Base-by-base conservation (phyloP, 2,888 invertebrate species). In the Baronia brevicornis region DNA sequence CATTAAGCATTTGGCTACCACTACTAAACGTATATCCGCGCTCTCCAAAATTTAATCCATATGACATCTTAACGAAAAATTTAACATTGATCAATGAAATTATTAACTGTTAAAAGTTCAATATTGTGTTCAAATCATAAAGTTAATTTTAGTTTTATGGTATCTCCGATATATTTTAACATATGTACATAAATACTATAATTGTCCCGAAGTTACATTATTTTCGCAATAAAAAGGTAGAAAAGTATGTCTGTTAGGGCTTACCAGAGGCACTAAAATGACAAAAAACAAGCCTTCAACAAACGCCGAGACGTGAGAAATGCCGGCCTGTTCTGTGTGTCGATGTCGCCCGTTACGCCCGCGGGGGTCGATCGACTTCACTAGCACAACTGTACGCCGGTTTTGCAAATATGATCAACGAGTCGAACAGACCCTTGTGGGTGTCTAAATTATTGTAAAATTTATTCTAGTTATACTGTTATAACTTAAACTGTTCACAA, bases 361-460 rank as follows among this genome's bases (percentile, higher is more conserved):
- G 65, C 60, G 57, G 60, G 55, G 60, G 70, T 71, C 69, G 74
- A 69, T 77, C 56, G 64, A 71, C 71, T 74, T 69, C 71, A 79
- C 67, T 70, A 59, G 64, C 39, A 41, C 40, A 30, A 39, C 42
- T 34, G 34, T 43, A 65, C 67, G 72, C 72, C 67, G 64, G 67
- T 69, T 69, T 67, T 61, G 60, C 60, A 52, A 59, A 41, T 21
- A 28, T 23, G 63, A 68, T 72, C 47, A 70, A 72, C 74, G 70
- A 61, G 59, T 63, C 72, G 71, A 59, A 66, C 56, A 51, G 72
- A 72, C 74, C 74, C 66, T 63, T 54, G 51, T 41, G 51, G 51
- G 60, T 66, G 64, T 60, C n/a, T 51, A 48, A 59, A 59, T 51
- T 22, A 62, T 57, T 51, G 43, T 40, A 48, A 63, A 57, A 52